Conservation (phyloP, 2,888 invertebrate species). For the Cremastinae sp. region DNA sequence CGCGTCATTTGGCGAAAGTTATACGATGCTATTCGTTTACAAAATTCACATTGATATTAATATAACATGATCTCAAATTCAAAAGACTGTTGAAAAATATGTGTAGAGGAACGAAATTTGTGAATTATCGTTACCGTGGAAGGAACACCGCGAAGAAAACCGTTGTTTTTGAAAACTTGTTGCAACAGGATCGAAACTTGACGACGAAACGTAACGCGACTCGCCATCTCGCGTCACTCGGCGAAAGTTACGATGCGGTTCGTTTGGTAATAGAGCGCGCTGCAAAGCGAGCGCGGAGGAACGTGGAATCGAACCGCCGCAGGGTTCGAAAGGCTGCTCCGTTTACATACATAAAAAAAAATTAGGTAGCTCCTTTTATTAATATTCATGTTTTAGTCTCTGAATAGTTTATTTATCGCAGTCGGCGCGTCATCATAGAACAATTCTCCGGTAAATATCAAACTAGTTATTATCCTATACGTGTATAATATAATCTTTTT, state of each 20-base stretch:
- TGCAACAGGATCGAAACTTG: neutral
- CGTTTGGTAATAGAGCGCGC: neutral
- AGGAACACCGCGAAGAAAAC: too few species aligned
- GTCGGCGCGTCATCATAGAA: conserved; percentile 51
- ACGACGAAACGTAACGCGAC: neutral
- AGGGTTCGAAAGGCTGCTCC: neutral
- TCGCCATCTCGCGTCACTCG: neutral
- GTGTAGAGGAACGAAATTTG: too few species aligned
- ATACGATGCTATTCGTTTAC: too few species aligned
- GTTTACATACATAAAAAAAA: neutral
- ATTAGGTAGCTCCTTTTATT: neutral
- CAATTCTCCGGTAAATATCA: conserved; percentile 55
- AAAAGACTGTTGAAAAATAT: too few species aligned
- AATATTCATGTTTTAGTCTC: conserved; percentile 25
- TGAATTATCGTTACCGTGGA: too few species aligned
- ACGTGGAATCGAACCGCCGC: conserved; percentile 10
- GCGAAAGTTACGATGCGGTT: neutral
- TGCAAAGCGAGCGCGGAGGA: conserved; percentile 4
- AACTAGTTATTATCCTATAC: conserved; percentile 52
- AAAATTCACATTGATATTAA: too few species aligned
- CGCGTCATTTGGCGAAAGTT: too few species aligned
- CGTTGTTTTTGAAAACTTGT: too few species aligned
- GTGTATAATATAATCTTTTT: conserved; percentile 42
- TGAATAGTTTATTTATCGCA: conserved; percentile 56
- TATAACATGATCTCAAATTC: too few species aligned